Base-by-base conservation (phyloP, 2,113 vertebrate genomes). In the Esox niger region DNA sequence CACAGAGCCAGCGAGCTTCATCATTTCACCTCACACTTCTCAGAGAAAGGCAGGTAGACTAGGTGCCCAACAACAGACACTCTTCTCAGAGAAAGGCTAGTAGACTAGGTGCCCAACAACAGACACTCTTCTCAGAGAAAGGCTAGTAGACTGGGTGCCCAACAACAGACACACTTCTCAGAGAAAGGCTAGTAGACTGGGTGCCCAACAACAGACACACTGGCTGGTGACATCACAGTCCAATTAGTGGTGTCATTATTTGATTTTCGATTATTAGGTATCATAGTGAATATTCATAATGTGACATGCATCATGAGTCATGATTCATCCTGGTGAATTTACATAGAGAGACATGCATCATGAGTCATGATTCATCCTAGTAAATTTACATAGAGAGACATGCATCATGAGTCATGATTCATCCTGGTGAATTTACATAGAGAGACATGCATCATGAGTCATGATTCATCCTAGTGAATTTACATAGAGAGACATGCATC, bases 361-460 rank as follows among this genome's bases (percentile, higher is more conserved):
- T 61, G 59, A 35, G 30, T 61, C 59, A 23, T 32, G 30, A 21
- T n/a, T n/a, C n/a, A n/a, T 35, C 59, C 23, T 29, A 20, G 30
- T 27, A 15, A 32, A 60, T 60, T 8, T 60, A 30, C 58, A 20
- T 26, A 15, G 25, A 57, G 21, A 56, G 54, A 26, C 56, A 58
- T 17, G 27, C 57, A 59, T 27, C 55, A 15, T 61, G 59, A 35
- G 30, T 61, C 59, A 23, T 32, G 30, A 21, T n/a, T n/a, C n/a
- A n/a, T 35, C 59, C 23, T 29, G 7, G 30, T 27, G 27, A 32
- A 60, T 60, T 8, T 60, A 30, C 58, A 20, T 26, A 15, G 25
- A 57, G 21, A 56, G 54, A 26, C 56, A 58, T 17, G 27, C 57
- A 59, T 27, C 55, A 15, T 61, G 59, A 35, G 30, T 61, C 59